Conservation (phyloP, 1,140 invertebrate genomes). For the Melitaea cinxia region DNA sequence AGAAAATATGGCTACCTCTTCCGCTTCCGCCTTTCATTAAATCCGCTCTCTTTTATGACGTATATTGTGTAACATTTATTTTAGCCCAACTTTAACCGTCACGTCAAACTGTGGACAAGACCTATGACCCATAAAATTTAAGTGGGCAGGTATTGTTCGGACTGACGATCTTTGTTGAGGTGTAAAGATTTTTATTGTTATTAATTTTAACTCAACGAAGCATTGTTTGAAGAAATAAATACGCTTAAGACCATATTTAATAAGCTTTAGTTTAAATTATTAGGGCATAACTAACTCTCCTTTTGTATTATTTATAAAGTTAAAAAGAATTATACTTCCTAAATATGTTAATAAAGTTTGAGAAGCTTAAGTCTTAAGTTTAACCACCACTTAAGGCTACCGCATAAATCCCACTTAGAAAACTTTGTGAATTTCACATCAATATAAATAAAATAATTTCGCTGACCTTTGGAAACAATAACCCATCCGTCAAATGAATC, state of each 20-base stretch:
- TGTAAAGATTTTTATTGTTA: too few relatives aligned
- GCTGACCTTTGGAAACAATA: constrained; percentile 34
- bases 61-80: constrained; percentile 24
- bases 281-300: too few relatives aligned
- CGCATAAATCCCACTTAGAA: neutral
- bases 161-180: constrained; percentile 18
- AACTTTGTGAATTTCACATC: neutral
- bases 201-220: neutral
- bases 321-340: too few relatives aligned
- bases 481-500: constrained; percentile 24
- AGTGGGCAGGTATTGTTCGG: constrained; percentile 29
- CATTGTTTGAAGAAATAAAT: neutral
- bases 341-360: too few relatives aligned
- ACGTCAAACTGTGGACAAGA: constrained; percentile 25
- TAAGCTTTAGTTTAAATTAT: neutral
- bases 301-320: too few relatives aligned
- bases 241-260: neutral
- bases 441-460: constrained; percentile 17
- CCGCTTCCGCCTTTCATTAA: neutral
- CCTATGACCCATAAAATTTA: constrained; percentile 35
- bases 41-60: constrained; percentile 4
- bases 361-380: too few relatives aligned
- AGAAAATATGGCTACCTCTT: neutral
- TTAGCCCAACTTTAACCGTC: constrained; percentile 14
- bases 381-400: neutral